Base-by-base conservation (phyloP, 2,888 invertebrate species). In the Adelphocoris suturalis region DNA sequence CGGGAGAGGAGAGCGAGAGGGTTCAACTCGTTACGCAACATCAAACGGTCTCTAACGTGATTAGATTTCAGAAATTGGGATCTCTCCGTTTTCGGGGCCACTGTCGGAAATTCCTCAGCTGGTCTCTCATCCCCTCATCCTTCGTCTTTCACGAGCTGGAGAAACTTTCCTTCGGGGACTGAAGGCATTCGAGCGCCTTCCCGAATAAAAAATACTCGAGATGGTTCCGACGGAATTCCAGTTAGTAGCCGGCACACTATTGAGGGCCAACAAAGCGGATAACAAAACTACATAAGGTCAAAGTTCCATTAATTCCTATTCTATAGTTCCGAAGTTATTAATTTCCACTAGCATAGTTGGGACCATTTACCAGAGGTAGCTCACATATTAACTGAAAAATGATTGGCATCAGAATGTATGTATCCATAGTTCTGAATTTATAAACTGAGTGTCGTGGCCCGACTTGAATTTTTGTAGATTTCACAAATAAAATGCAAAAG, bases 31-130 rank as follows among this genome's bases (percentile, higher is more conserved):
- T 68, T 68, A 68, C 68, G 46, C 46, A 78, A 78, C 78, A 78
- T 78, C 78, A 78, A 78, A 78, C 46, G 78, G 78, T 23, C 76
- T 13, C n/a, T 46, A 78, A 78, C 46, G 78, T 46, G 78, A 78
- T 78, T 27, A 76, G 28, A 78, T 37, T 78, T 78, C 14, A 46
- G 78, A 78, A n/a, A 78, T 78, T 78, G 78, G 46, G 78, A 78
- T 76, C 76, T 19, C 76, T 11, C 28, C 46, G 68, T 68, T 68
- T 68, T 68, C 23, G 19, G 37, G 68, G 11, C 68, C 68, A 23
- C 68, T 23, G 68, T 23, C 9, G 68, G 68, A 68, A n/a, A 27
- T 68, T 68, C 68, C 23, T 19, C 68, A 9, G 68, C 12, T 23
- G 68, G 23, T 19, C 68, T 27, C 57, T 57, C 57, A n/a, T 57